Evolutionary conservation across 2,797 vertebrate genomes (phyloP), one percentile per base, ranked within the genome.

Genomic region (Phoeniculus purpureus): DNA sequence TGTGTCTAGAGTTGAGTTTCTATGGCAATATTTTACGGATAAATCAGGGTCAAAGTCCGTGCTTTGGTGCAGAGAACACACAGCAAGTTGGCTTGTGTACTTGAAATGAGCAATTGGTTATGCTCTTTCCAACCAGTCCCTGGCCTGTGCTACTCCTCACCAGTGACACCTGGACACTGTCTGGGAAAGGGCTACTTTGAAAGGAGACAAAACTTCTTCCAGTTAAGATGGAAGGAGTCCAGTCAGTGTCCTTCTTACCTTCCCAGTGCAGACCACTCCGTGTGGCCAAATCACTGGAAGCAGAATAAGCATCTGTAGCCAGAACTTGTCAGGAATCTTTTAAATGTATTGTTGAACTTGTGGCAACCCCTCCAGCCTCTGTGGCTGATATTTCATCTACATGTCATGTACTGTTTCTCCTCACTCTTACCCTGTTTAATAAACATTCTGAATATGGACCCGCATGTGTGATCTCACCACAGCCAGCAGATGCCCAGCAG

Each of bases 51-150:
- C 9, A 10, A 70, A 79, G 11, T 47, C 27, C 18, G 9, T 61
- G 71, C 8, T 40, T 61, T 60, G 20, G 23, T 45, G 54, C 0
- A 1, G 29, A 65, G 32, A 8, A 50, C 17, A 15, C 0, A 3
- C 8, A 26, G 6, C 4, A 84, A 23, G 12, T 65, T 81, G 22
- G 3, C 4, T 6, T 18, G 9, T 54, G 12, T 56, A 3, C 22
- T 40, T 79, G 58, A 81, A 67, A 72, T 25, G 12, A 3, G 25
- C 3, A 3, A 59, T 80, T 64, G 0, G 0, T 89, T 78, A 47
- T 76, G n/a, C 47, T 9, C 10, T 85, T 75, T 56, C 16, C 29
- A 32, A 83, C 11, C 40, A 56, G 21, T 25, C 12, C 23, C 15
- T 87, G 50, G 8, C 37, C 37, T 52, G 37, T 60, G 45, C 43